Conservation (phyloP, 2,797 vertebrate species). For the Myiotriccus ornatus region DNA sequence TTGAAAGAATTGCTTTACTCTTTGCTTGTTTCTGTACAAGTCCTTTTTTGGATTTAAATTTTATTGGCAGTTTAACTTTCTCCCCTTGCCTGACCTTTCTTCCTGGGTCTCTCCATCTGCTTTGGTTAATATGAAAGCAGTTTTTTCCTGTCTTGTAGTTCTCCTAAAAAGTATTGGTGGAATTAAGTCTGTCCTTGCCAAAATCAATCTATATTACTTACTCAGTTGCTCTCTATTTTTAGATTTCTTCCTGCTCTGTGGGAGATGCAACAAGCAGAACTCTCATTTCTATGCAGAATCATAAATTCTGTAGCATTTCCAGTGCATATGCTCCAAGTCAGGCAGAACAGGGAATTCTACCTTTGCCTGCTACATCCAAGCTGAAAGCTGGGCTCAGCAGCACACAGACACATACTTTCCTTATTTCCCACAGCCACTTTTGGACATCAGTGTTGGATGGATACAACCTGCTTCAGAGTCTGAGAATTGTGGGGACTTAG, state of each 20-base stretch:
- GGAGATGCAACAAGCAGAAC: conserved; percentile 43
- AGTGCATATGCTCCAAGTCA: conserved; percentile 29
- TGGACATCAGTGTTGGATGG: not conserved
- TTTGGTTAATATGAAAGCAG: not conserved
- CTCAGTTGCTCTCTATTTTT: conserved; percentile 24
- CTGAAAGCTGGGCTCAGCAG: not conserved
- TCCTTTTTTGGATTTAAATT: not conserved
- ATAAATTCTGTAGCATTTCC: conserved; percentile 37
- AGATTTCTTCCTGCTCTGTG: conserved; percentile 30
- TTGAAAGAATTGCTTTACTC: not conserved
- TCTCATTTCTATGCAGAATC: conserved; percentile 35
- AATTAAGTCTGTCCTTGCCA: conserved; percentile 36
- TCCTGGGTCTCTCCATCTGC: not conserved
- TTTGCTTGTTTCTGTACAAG: not conserved
- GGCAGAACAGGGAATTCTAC: not conserved
- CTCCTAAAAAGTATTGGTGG: not conserved
- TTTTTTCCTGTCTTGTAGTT: not conserved
- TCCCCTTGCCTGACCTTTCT: not conserved
- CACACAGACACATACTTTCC: not conserved
- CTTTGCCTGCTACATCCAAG: not conserved
- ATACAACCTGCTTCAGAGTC: not conserved
- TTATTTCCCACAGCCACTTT: not conserved
- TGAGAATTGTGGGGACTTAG: not conserved
- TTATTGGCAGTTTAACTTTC: not conserved
- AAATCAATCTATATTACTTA: conserved; percentile 21